These are phyloP conservation scores for Intellagama lesueurii DNA, from an alignment of 2,797 vertebrate genomes.

Conservation along the genomic window DNA sequence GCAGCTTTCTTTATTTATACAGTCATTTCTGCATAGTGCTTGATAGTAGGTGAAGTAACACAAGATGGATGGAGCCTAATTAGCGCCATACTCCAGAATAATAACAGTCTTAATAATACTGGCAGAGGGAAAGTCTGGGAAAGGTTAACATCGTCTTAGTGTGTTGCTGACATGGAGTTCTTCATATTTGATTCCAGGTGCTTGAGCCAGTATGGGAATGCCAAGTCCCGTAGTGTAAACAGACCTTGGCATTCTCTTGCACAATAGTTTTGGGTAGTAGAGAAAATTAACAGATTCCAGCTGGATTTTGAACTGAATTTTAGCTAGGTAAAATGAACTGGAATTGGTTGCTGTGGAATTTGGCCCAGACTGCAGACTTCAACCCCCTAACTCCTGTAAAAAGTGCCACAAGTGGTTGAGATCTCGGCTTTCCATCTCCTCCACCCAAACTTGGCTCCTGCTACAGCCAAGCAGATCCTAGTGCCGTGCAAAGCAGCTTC, in stretches of 20 bases:
- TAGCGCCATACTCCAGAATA: constrained; percentile 11
- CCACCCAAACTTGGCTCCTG: constrained; percentile 27
- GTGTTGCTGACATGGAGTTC: constrained; percentile 17
- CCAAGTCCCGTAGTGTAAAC: constrained; percentile 32
- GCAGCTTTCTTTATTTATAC: neutral
- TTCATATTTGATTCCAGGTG: constrained; percentile 37
- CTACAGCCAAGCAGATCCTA: constrained; percentile 25
- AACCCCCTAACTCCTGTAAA: constrained; percentile 22
- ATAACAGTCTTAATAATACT: constrained; percentile 13
- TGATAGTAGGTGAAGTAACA: neutral
- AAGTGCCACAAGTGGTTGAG: constrained; percentile 38
- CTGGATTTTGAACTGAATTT: constrained; percentile 36
- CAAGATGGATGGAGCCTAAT: neutral
- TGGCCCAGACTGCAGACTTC: constrained; percentile 18
- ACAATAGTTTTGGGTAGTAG: constrained; percentile 23
- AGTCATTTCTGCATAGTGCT: neutral
- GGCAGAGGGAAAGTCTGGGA: constrained; percentile 19
- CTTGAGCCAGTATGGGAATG: constrained; percentile 27
- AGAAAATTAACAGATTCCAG: constrained; percentile 37
- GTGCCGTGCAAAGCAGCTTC: constrained; percentile 25
- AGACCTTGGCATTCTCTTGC: constrained; percentile 35
- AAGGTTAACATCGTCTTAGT: constrained; percentile 23
- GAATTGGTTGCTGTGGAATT: constrained; percentile 39
- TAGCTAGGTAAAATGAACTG: constrained; percentile 38
- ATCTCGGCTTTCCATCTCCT: constrained; percentile 38